Conservation (phyloP, 2,888 invertebrate species). For the Luffia ferchaultella region DNA sequence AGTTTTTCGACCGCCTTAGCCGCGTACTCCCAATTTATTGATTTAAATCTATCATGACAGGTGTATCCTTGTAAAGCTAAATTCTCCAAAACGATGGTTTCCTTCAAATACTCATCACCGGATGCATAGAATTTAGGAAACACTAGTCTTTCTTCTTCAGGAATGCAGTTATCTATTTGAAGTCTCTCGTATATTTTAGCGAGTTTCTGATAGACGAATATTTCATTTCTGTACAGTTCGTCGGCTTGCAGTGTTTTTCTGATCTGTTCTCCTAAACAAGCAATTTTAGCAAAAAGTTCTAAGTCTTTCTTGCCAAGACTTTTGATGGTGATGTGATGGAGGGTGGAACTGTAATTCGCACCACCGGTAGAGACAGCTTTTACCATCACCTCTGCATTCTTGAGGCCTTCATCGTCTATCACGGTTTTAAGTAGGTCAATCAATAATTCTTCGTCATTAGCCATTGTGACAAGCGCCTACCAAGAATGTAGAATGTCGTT, state of each 20-base stretch:
- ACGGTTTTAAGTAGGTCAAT: neutral
- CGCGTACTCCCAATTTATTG: slow-evolving; percentile 11
- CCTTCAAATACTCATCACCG: slow-evolving; percentile 2
- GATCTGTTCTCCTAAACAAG: slow-evolving; percentile 15
- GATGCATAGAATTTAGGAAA: slow-evolving; percentile 9
- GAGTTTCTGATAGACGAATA: slow-evolving; percentile 9
- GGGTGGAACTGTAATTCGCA: slow-evolving; percentile 28
- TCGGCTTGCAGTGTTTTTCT: slow-evolving; percentile 3
- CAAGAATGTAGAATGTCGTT: too few relatives aligned
- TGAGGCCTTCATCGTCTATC: neutral
- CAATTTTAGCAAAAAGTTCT: slow-evolving; percentile 33
- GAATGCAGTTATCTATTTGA: slow-evolving; percentile 6
- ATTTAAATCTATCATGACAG: slow-evolving; percentile 5
- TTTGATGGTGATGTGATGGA: slow-evolving; percentile 21
- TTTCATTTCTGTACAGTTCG: slow-evolving; percentile 6
- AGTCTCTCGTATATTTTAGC: slow-evolving; percentile 4
- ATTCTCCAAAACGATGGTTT: slow-evolving; percentile 11
- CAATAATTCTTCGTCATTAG: neutral
- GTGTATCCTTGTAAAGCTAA: slow-evolving; percentile 5
- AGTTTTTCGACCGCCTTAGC: slow-evolving; percentile 8
- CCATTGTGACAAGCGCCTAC: too few relatives aligned
- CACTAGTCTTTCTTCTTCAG: slow-evolving; percentile 5
- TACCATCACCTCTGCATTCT: neutral
- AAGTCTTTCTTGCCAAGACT: slow-evolving; percentile 16
- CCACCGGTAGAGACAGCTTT: slow-evolving; percentile 18